Base-by-base conservation (phyloP, 2,797 vertebrate species). In the Meriones psammophilus region DNA sequence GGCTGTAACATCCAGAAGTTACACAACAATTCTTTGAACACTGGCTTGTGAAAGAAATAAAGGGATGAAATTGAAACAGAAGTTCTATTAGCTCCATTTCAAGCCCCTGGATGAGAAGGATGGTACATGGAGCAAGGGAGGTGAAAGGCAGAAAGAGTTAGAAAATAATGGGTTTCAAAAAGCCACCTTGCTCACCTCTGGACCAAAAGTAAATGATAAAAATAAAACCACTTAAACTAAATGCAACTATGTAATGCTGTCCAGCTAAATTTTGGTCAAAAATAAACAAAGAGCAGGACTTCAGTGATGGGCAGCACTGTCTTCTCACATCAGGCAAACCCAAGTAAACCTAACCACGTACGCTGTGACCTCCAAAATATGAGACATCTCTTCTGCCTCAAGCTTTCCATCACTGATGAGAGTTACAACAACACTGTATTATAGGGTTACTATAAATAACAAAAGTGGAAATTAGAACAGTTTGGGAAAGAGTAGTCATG, bases 101-200 rank as follows among this genome's bases (percentile, higher is more conserved):
- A 46, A 73, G 18, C 9, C 77, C 39, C 26, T 14, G 62, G 30
- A 33, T 87, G 46, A 78, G 85, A 79, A 74, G 71, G 14, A 26
- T 56, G 36, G 18, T 5, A 3, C 33, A 71, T 3, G 15, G 17
- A 50, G 12, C 9, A 2, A 18, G 17, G 8, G 9, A 62, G 12
- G 10, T 1, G 4, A 78, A 88, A 81, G 5, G 69, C 13, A n/a
- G 22, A 39, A 24, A 26, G 13, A 15, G n/a, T 36, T 42, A 83
- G 71, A 84, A 96, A 87, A 56, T 28, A 90, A 62, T 15, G 58
- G 64, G 74, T 14, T 91, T 94, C 71, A 54, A 15, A 86, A 85
- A 89, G 54, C 2, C 28, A 42, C 10, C 42, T 60, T 12, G 22
- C 92, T 78, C 58, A 92, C 20, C 60, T 50, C 33, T 28, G 18